These are phyloP conservation scores for Drosophila nr. perissopoda DNA, from an alignment of 2,888 invertebrate genomes.

Conservation along the genomic window DNA sequence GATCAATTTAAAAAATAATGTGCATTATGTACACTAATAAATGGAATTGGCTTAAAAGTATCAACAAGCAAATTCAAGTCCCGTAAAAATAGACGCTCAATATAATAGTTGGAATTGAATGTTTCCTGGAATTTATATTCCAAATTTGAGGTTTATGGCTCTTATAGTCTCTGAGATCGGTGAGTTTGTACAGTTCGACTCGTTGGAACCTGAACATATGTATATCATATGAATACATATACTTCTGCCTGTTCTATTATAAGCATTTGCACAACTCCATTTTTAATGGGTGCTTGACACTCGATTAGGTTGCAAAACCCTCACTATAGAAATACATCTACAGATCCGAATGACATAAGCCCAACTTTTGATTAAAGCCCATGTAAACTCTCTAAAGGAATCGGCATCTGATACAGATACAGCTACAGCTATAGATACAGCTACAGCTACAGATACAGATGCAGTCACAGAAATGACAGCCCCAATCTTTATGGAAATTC, in stretches of 20 bases:
- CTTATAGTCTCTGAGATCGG: neutral
- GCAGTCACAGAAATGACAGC: neutral
- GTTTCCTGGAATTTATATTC: neutral
- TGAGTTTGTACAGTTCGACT: neutral
- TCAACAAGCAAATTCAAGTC: neutral
- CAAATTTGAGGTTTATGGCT: neutral
- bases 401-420: neutral
- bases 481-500: conserved; percentile 7
- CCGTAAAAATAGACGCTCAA: neutral
- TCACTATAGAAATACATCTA: neutral
- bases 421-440: neutral
- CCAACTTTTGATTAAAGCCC: neutral
- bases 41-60: neutral
- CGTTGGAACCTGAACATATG: neutral
- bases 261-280: too few relatives aligned
- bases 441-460: neutral
- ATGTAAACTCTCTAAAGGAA: neutral
- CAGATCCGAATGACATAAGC: neutral
- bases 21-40: neutral
- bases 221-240: neutral
- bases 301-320: neutral
- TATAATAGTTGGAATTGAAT: neutral
- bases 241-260: neutral
- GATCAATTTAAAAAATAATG: neutral
- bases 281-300: neutral